Conservation (phyloP, 2,797 vertebrate species). For the Urosaurus nigricauda region DNA sequence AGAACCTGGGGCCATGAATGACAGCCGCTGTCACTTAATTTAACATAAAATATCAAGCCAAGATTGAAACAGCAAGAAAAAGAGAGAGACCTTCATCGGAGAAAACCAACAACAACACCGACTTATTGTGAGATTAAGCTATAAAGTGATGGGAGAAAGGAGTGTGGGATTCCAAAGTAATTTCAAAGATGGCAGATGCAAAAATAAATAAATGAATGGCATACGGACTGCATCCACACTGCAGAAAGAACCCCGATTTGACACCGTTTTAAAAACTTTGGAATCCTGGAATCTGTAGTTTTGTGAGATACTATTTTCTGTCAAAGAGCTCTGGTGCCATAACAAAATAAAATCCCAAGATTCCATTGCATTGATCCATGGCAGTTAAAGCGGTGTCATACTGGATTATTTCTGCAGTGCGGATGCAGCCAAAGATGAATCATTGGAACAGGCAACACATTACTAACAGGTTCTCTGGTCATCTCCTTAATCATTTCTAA, state of each 20-base stretch:
- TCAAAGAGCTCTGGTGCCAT: too few species aligned
- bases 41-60: not conserved
- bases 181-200: not conserved
- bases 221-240: too few species aligned
- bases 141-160: not conserved
- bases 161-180: not conserved
- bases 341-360: too few species aligned
- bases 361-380: too few species aligned
- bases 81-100: not conserved
- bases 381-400: too few species aligned
- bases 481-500: not conserved
- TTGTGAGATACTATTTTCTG: too few species aligned
- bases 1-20: not conserved
- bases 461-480: not conserved
- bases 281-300: too few species aligned
- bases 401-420: too few species aligned
- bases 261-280: too few species aligned
- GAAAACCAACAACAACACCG: not conserved
- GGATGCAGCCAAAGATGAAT: not conserved
- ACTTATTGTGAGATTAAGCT: not conserved
- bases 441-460: not conserved
- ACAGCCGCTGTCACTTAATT: not conserved
- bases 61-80: slow-evolving; percentile 8
- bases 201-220: not conserved
- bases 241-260: too few species aligned